A percentile compares a stretch with the other conserved stretches of the same genome.
These are phyloP conservation scores for Ricordea florida DNA, from an alignment of 92 coral and sea anemone genomes.

Conservation along the genomic window DNA sequence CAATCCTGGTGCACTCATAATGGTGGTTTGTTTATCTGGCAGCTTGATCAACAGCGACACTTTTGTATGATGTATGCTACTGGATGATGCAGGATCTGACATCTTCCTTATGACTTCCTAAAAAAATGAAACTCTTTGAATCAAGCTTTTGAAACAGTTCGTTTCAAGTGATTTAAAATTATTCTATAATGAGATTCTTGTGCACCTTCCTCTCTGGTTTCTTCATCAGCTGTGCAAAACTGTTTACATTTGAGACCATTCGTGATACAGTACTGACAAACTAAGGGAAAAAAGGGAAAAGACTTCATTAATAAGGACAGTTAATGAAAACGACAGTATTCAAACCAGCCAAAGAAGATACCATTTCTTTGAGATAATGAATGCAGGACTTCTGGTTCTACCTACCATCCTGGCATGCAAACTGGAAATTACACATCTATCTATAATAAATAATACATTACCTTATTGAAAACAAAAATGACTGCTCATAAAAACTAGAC, in stretches of 20 bases:
- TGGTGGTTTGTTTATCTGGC: constrained; percentile 81
- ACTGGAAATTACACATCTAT: no score
- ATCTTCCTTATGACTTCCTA: constrained; percentile 53
- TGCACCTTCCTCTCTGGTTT: constrained; percentile 79
- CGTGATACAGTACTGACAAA: constrained; percentile 76
- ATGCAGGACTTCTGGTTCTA: no score
- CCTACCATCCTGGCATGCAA: no score
- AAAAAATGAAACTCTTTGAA: neutral
- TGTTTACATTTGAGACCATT: constrained; percentile 88
- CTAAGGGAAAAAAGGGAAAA: constrained; percentile 26
- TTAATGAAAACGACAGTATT: neutral
- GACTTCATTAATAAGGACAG: neutral
- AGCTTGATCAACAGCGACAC: constrained; percentile 78
- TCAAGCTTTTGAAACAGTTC: neutral
- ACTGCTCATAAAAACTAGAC: no score
- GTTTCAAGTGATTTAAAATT: neutral
- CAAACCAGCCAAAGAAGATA: no score
- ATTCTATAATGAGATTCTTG: neutral
- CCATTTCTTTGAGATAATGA: no score
- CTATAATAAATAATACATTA: no score
- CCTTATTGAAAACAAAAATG: no score
- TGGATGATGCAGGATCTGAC: constrained; percentile 56
- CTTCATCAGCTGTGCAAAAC: constrained; percentile 66
- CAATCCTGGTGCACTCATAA: constrained; percentile 89
- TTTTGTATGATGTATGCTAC: constrained; percentile 56